phyloP scores from a whole-genome alignment of 2,113 vertebrate genomes.

The Equus quagga region DNA sequence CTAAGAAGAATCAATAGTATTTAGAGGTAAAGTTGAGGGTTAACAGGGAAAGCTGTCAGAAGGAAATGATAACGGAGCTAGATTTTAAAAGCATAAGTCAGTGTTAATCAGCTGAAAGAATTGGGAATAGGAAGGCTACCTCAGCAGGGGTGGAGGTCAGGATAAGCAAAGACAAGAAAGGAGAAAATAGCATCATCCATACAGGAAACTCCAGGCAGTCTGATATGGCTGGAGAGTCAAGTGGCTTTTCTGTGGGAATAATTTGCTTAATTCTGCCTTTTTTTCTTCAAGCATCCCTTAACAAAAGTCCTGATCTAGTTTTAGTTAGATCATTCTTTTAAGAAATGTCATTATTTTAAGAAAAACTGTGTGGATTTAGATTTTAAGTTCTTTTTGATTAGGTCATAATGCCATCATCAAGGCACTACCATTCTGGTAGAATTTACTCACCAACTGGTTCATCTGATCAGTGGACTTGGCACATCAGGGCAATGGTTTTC shows the following conservation, averaged over 20 bases:
- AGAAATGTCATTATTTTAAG: constrained; percentile 5
- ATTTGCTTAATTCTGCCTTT: background rate
- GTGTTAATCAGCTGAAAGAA: background rate
- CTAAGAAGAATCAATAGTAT: background rate
- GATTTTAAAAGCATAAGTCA: background rate
- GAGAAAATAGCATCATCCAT: background rate
- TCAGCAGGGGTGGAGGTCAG: background rate
- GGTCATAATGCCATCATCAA: background rate
- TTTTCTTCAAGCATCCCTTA: background rate
- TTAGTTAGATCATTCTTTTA: background rate
- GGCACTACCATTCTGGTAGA: background rate
- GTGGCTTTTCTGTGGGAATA: background rate
- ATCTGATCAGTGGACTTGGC: background rate
- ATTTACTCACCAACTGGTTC: background rate
- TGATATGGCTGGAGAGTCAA: background rate
- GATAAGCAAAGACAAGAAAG: background rate
- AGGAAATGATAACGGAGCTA: background rate
- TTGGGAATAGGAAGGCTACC: background rate
- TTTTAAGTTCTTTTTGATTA: background rate
- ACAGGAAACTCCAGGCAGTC: background rate
- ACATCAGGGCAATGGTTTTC: background rate
- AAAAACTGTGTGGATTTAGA: background rate
- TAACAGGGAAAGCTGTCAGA: background rate
- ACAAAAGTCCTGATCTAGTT: background rate
- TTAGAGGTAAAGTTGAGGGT: background rate